Percentiles rank a stretch among this genome's conserved stretches.
Evolutionary conservation across 2,888 invertebrate species (phyloP).

Genomic region (Palloptera scutellata): DNA sequence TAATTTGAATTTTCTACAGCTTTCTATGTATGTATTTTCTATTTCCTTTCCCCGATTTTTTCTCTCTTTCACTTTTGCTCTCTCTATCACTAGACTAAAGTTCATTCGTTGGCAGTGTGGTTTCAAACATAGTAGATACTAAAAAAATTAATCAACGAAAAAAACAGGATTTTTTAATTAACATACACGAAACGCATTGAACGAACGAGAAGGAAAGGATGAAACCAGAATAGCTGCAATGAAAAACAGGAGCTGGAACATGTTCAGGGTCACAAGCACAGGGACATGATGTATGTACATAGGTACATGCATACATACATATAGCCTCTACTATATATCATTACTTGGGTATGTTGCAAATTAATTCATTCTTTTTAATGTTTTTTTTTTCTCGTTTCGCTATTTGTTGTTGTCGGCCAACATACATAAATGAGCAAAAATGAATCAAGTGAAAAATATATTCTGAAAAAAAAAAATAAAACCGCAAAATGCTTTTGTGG

Average conservation of each 20-base stretch:
- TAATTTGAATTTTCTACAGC: slow-evolving; percentile 24
- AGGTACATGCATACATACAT: not conserved
- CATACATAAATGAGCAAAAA: slow-evolving; percentile 12
- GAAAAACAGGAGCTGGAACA: too few relatives aligned
- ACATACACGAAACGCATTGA: slow-evolving; percentile 4
- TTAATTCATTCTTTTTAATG: slow-evolving; percentile 2
- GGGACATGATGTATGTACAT: not conserved
- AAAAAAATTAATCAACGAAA: slow-evolving; percentile 31
- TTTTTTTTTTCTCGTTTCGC: slow-evolving; percentile 4
- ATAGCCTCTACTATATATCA: too few relatives aligned
- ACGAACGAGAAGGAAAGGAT: not conserved
- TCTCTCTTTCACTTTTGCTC: too few relatives aligned
- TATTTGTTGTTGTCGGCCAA: not conserved
- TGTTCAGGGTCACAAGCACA: too few relatives aligned
- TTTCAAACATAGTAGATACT: not conserved
- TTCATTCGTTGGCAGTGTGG: too few relatives aligned
- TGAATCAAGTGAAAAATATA: slow-evolving; percentile 17
- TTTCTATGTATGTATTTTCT: not conserved
- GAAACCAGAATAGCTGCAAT: not conserved
- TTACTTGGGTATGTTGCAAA: not conserved
- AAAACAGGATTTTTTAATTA: slow-evolving; percentile 29
- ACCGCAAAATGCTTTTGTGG: slow-evolving; percentile 16
- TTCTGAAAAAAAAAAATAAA: not conserved
- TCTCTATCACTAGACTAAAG: too few relatives aligned
- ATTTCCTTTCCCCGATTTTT: too few relatives aligned